A percentile compares a stretch with the other conserved stretches of the same genome.
These are phyloP conservation scores for Sus cebifrons DNA, from an alignment of 2,797 vertebrate species.

Conservation along the genomic window DNA sequence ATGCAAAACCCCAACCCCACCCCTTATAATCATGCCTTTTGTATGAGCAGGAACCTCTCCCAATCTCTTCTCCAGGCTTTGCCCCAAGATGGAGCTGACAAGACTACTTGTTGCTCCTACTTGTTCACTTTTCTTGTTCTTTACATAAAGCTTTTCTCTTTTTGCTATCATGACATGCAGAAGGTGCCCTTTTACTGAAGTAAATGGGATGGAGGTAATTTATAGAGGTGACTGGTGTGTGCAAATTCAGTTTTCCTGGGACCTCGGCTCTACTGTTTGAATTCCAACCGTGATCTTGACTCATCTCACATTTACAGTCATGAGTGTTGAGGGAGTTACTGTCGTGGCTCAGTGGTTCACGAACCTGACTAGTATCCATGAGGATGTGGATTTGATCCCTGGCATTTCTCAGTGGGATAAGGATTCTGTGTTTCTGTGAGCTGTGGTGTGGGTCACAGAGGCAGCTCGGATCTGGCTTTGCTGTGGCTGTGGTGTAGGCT, in stretches of 20 bases:
- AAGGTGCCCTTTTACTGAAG: neutral
- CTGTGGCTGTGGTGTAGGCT: too few species aligned
- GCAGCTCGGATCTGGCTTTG: too few species aligned
- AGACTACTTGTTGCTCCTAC: neutral
- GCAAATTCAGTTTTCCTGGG: neutral
- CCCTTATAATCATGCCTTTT: neutral
- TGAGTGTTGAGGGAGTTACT: neutral
- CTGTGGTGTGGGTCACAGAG: too few species aligned
- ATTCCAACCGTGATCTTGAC: neutral
- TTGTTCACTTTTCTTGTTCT: constrained; percentile 21
- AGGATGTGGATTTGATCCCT: too few species aligned
- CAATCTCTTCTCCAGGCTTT: neutral
- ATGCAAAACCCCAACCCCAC: neutral
- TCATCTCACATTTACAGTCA: neutral
- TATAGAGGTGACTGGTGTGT: neutral
- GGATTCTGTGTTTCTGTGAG: too few species aligned
- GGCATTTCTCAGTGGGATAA: too few species aligned
- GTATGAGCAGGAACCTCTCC: neutral
- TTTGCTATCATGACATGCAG: neutral
- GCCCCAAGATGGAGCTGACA: neutral
- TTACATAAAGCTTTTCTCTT: neutral
- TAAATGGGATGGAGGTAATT: neutral
- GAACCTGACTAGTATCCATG: too few species aligned
- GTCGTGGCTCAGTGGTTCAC: too few species aligned
- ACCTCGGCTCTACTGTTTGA: neutral